These are phyloP conservation scores for Mamestra brassicae DNA, from an alignment of 2,888 invertebrate species.

Conservation along the genomic window DNA sequence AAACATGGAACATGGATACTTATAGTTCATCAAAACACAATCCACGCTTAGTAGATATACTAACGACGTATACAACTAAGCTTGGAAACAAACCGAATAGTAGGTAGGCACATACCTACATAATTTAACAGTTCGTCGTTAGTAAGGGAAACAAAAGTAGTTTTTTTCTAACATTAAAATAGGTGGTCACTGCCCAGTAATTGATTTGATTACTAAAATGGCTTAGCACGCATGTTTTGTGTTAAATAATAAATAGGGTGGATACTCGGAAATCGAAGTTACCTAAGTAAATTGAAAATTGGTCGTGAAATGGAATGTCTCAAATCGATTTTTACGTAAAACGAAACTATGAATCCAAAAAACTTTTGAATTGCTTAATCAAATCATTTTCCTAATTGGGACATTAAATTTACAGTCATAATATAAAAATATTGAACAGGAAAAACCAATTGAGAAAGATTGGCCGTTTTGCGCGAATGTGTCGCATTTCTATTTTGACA, in stretches of 20 bases:
- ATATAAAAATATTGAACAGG: too few relatives aligned
- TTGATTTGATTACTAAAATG: constrained; percentile 39
- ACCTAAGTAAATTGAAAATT: constrained; percentile 8
- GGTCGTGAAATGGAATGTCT: not conserved
- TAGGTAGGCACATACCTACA: not conserved
- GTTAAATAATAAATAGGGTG: constrained; percentile 27
- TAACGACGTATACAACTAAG: not conserved
- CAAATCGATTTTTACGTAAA: too few relatives aligned
- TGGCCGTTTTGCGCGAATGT: too few relatives aligned
- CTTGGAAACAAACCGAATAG: not conserved
- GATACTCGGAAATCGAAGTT: not conserved
- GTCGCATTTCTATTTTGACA: too few relatives aligned
- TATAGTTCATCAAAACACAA: not conserved
- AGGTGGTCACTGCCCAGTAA: constrained; percentile 8
- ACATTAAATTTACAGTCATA: too few relatives aligned
- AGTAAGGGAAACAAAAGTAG: constrained; percentile 8
- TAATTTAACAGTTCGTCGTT: constrained; percentile 22
- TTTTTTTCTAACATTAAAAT: constrained; percentile 5
- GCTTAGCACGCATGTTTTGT: constrained; percentile 17
- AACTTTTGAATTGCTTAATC: too few relatives aligned
- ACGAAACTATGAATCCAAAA: not conserved
- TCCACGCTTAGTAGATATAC: too few relatives aligned
- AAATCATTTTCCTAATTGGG: too few relatives aligned
- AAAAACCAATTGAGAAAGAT: too few relatives aligned
- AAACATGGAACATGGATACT: too few relatives aligned